A percentile compares a stretch with the other conserved stretches of the same genome.
These are phyloP conservation scores for Noctua pronuba DNA, from an alignment of 2,888 invertebrate species.

Conservation along the genomic window DNA sequence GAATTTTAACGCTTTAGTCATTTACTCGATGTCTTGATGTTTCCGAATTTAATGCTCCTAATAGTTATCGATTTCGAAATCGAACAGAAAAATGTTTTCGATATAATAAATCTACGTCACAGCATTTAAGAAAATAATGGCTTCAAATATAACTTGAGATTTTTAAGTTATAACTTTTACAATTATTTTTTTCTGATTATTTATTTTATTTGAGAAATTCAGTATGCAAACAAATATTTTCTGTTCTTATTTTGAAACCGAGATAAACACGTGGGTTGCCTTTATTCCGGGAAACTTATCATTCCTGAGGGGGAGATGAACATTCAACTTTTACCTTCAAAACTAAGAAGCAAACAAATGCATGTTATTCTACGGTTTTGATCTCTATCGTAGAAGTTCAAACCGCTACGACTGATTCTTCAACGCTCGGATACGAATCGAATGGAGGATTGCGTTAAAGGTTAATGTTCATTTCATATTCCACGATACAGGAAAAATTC, in stretches of 20 bases:
- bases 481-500: too few species aligned
- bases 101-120: not conserved
- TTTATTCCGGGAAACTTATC: conserved; percentile 39
- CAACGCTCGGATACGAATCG: not conserved
- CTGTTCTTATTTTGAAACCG: not conserved
- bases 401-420: not conserved
- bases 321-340: conserved; percentile 34
- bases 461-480: not conserved
- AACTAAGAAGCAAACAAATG: conserved; percentile 18
- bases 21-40: not conserved
- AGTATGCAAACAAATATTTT: not conserved
- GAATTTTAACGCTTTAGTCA: not conserved
- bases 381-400: not conserved
- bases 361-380: conserved; percentile 8
- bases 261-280: conserved; percentile 14
- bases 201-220: not conserved
- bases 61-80: not conserved
- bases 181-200: not conserved
- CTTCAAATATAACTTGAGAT: too few species aligned
- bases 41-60: not conserved
- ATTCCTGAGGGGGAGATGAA: conserved; percentile 31
- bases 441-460: not conserved
- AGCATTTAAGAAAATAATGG: not conserved
- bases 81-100: not conserved
- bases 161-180: not conserved